Base-by-base conservation (phyloP, 2,888 invertebrate genomes). In the Barypeithes pellucidus region DNA sequence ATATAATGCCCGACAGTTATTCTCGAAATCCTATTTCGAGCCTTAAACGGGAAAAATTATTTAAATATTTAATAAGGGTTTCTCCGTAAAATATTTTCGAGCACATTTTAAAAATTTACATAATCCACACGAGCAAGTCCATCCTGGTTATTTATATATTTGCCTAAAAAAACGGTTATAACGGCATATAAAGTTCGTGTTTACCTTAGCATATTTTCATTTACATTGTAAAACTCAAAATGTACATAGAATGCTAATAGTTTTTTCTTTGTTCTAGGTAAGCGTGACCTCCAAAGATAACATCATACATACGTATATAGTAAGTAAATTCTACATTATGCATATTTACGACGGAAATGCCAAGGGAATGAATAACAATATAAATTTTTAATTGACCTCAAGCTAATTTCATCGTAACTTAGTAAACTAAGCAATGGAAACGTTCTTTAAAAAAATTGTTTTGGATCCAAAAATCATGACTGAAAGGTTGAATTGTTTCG, bases 191-290 rank as follows among this genome's bases (percentile, higher is more conserved):
- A 33, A 20, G 12, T 9, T 52, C 24, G 12, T 57, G 33, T 29
- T 57, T 33, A 33, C 16, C 18, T 57, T 29, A 52, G 52, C 29
- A 52, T 52, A 52, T 22, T 29, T 29, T 52, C 14, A 52, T 52
- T 52, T 52, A 3, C 29, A 52, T 52, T 52, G 52, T 52, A 22
- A 29, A n/a, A 52, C 14, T 52, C 14, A 9, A 16, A 57, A 57
- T 57, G 54, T 57, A 33, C 33, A 16, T 18, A 11, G 33, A 57
- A 57, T 57, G 16, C 29, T 62, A 24, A 62, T 24, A 14, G 29
- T 47, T 62, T 60, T 61, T 43, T 47, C 29, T 62, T 62, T 62
- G 62, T 62, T 62, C 33, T 47, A 62, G 62, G 62, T 62, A 62
- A 62, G 62, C 33, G n/a, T 62, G 62, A 24, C 62, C 62, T 62